phyloP scores from a whole-genome alignment of 2,888 invertebrate species.

The Tetranychus piercei region DNA sequence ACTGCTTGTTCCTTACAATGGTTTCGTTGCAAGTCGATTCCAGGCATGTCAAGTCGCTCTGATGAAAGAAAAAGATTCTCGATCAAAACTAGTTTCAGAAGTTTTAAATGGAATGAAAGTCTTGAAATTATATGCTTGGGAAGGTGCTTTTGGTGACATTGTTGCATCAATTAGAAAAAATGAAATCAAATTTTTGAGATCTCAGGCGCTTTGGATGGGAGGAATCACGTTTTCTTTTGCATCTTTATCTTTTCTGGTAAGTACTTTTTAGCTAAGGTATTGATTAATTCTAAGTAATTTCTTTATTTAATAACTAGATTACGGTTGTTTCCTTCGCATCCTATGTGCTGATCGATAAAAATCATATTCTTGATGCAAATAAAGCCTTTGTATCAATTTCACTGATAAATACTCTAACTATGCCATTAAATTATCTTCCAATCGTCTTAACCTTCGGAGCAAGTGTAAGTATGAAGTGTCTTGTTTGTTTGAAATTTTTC shows the following conservation, averaged over 20 bases:
- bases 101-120: slow-evolving; percentile 79
- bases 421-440: slow-evolving; percentile 24
- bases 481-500: too few relatives aligned
- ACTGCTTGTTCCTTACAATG: slow-evolving; percentile 34
- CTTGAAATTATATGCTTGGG: slow-evolving; percentile 83
- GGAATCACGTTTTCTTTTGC: slow-evolving; percentile 32
- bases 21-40: slow-evolving; percentile 28
- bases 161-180: slow-evolving; percentile 64
- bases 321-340: too few relatives aligned
- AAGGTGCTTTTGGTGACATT: slow-evolving; percentile 71
- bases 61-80: slow-evolving; percentile 80
- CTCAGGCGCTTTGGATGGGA: slow-evolving; percentile 68
- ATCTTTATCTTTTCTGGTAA: too few relatives aligned
- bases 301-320: too few relatives aligned
- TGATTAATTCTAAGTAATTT: too few relatives aligned
- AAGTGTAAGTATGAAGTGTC: too few relatives aligned
- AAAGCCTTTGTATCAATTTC: slow-evolving; percentile 34
- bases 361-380: too few relatives aligned
- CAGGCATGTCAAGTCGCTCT: slow-evolving; percentile 41
- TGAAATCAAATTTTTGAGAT: slow-evolving; percentile 67
- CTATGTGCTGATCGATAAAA: too few relatives aligned
- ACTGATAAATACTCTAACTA: slow-evolving; percentile 32
- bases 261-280: too few relatives aligned
- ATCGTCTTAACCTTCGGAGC: neutral
- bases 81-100: slow-evolving; percentile 83